Conservation (phyloP, 2,888 invertebrate genomes). For the Euzophera pinguis region DNA sequence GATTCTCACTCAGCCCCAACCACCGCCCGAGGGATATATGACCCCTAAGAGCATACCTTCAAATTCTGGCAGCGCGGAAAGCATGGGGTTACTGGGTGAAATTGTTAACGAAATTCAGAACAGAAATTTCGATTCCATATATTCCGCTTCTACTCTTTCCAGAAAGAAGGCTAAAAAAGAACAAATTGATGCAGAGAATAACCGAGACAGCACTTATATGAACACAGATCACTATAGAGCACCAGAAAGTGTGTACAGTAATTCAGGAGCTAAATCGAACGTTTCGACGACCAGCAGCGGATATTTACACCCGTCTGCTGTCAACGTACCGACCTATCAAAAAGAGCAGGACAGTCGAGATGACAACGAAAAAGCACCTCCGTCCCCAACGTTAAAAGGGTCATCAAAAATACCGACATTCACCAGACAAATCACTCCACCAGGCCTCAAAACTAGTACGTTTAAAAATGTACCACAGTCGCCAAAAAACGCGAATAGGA, state of each 20-base stretch:
- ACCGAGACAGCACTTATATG: constrained; percentile 79
- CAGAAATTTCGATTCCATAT: constrained; percentile 92
- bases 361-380: constrained; percentile 56
- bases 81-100: constrained; percentile 89
- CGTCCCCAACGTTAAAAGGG: constrained; percentile 62
- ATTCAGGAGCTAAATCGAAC: constrained; percentile 80
- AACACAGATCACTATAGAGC: constrained; percentile 81
- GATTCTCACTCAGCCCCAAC: constrained; percentile 48
- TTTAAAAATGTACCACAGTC: constrained; percentile 64
- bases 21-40: constrained; percentile 73
- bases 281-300: constrained; percentile 84
- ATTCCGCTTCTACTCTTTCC: constrained; percentile 87
- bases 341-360: constrained; percentile 44
- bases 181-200: constrained; percentile 37
- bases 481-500: constrained; percentile 57
- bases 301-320: constrained; percentile 85
- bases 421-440: constrained; percentile 70
- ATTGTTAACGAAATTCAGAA: constrained; percentile 93
- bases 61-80: constrained; percentile 81
- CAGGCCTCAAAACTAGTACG: constrained; percentile 65
- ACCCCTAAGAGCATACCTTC: constrained; percentile 62
- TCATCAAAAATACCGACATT: constrained; percentile 73
- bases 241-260: constrained; percentile 82
- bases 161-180: constrained; percentile 77
- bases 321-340: constrained; percentile 81